A percentile compares a stretch with the other conserved stretches of the same genome.
Conservation (phyloP, 2,113 vertebrate species). For the Heteronetta atricapilla region DNA sequence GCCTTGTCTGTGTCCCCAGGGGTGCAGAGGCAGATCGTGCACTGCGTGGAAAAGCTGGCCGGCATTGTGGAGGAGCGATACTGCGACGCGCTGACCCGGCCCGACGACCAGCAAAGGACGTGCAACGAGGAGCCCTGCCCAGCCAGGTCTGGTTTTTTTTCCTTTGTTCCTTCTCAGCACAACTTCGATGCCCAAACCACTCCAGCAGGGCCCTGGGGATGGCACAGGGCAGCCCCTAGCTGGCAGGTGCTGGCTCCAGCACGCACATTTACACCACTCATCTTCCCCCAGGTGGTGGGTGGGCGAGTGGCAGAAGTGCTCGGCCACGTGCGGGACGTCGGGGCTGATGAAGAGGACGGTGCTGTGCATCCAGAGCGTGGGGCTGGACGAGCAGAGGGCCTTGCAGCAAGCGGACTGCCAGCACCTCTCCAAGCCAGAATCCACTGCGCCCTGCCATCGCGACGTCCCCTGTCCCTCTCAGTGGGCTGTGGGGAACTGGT, state of each 20-base stretch:
- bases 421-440: conserved; percentile 80
- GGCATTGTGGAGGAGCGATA: conserved; percentile 86
- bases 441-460: conserved; percentile 76
- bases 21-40: conserved; percentile 84
- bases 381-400: conserved; percentile 86
- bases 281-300: conserved; percentile 88
- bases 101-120: conserved; percentile 81
- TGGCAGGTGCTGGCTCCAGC: not conserved
- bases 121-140: conserved; percentile 90
- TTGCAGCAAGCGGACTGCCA: conserved; percentile 77
- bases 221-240: not conserved
- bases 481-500: conserved; percentile 89
- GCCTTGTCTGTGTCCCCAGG: conserved; percentile 71
- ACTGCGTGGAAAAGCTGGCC: conserved; percentile 83
- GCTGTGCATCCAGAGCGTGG: conserved; percentile 87
- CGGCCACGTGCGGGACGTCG: conserved; percentile 78
- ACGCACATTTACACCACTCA: accelerated
- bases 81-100: conserved; percentile 83
- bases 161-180: not conserved
- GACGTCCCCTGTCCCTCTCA: conserved; percentile 84
- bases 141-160: conserved; percentile 74
- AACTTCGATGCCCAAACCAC: not conserved
- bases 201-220: not conserved
- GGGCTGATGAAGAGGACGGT: conserved; percentile 83
- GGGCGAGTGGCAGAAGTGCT: conserved; percentile 91